Percentiles rank a stretch among this genome's conserved stretches.
Conservation (phyloP, 2,113 vertebrate genomes). For the Coptodon rendalli region DNA sequence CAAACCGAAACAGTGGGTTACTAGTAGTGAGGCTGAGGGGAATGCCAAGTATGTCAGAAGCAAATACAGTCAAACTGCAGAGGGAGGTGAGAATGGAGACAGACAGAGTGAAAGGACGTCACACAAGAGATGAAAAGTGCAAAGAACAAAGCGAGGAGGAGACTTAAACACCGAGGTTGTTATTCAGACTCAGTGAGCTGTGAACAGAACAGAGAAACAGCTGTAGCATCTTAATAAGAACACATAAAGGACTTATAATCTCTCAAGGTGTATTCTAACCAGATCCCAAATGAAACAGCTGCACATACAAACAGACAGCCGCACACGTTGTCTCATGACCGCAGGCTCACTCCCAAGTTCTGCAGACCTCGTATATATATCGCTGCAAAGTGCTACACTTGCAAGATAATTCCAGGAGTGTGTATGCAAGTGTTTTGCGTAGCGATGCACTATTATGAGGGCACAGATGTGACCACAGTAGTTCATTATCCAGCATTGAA, state of each 20-base stretch:
- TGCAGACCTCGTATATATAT: background rate
- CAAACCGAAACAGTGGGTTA: slow-evolving; percentile 19
- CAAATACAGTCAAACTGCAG: slow-evolving; percentile 15
- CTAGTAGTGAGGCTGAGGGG: slow-evolving; percentile 31
- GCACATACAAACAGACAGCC: background rate
- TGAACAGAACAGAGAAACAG: slow-evolving; percentile 23
- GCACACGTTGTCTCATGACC: background rate
- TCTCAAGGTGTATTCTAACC: background rate
- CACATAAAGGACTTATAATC: background rate
- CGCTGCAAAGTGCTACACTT: background rate
- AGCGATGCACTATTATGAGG: background rate
- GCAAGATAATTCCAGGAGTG: background rate
- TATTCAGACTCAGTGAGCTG: slow-evolving; percentile 23
- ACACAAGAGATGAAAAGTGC: background rate
- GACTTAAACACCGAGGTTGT: slow-evolving; percentile 8
- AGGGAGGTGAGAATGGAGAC: background rate
- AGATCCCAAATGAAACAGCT: background rate
- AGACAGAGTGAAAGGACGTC: background rate
- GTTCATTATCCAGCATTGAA: slow-evolving; percentile 9
- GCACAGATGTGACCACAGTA: background rate
- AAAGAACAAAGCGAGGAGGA: background rate
- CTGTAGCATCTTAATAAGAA: slow-evolving; percentile 24
- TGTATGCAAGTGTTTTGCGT: background rate
- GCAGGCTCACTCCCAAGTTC: background rate
- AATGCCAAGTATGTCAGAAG: slow-evolving; percentile 30